Evolutionary conservation across 2,888 invertebrate genomes (phyloP), one percentile per base, ranked within the genome.

Genomic region (Ichneumoninae sp.): DNA sequence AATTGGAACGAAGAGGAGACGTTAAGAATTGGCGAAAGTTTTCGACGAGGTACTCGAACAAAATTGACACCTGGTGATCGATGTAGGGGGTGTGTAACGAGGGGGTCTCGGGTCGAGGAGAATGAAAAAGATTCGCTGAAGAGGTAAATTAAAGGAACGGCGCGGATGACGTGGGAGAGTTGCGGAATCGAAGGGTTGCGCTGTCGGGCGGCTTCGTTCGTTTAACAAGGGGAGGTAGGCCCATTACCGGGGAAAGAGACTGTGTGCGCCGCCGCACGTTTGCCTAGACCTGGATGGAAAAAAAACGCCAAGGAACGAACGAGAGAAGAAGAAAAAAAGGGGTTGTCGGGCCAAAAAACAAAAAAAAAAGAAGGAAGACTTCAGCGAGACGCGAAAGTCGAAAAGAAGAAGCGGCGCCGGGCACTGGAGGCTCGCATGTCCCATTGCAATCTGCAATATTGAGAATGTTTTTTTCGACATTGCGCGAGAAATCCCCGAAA

Each of bases 1-100:
- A 86, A 85, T 85, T 80, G 72, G 77, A 85, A 86, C 85, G 83
- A 87, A 86, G 82, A 76, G 62, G 62, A 68, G 3, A 75, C 33
- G 76, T 52, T 79, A 83, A 75, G 77, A 84, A 71, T 84, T 83
- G 74, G 85, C 80, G 84, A 84, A 86, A 86, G 84, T 88, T 87
- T 76, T 83, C 86, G 83, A 78, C 78, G 85, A 83, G 65, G 13
- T 65, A 86, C 86, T 85, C 82, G 87, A 88, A 87, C 86, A 88
- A 89, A 90, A 90, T 91, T 90, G 91, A 91, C 91, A 90, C 91
- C 89, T 89, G 87, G 66, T 88, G 89, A 89, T 89, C 88, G 86
- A 84, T 60, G 82, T 68, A 80, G 33, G 36, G 50, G 68, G 1
- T 10, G 19, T 13, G 22, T 19, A 19, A 30, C 26, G 62, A 44